These are phyloP conservation scores for Chloebia gouldiae DNA, from an alignment of 2,113 vertebrate species.

Conservation along the genomic window DNA sequence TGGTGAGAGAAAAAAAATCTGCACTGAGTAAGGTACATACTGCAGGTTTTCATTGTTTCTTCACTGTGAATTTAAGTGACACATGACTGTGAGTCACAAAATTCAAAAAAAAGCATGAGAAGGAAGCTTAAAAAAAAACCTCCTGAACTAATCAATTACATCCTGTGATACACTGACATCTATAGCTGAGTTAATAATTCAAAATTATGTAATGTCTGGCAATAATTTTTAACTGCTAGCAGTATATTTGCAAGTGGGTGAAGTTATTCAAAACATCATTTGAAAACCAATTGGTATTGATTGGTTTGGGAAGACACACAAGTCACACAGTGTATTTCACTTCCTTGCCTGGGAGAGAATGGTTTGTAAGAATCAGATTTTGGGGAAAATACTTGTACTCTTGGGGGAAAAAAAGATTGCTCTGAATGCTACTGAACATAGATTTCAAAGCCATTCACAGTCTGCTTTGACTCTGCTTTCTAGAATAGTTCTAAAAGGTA, in stretches of 20 bases:
- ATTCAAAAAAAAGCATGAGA: not conserved
- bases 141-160: not conserved
- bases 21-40: conserved; percentile 17
- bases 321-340: not conserved
- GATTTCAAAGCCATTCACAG: not conserved
- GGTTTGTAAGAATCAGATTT: not conserved
- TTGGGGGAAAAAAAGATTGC: not conserved
- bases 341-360: not conserved
- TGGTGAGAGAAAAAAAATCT: conserved; percentile 27
- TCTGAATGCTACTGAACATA: not conserved
- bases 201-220: conserved; percentile 19
- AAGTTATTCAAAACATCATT: not conserved
- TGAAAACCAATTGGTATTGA: not conserved
- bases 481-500: not conserved
- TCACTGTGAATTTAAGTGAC: conserved; percentile 72
- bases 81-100: conserved; percentile 54
- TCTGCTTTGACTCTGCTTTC: not conserved
- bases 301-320: conserved; percentile 19
- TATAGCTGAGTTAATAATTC: conserved; percentile 10
- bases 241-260: conserved; percentile 2
- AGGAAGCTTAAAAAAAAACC: not conserved
- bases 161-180: not conserved
- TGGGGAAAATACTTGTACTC: not conserved
- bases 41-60: conserved; percentile 54
- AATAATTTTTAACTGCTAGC: conserved; percentile 54